phyloP scores from a whole-genome alignment of 1,140 invertebrate species.

The Cyclargus thomasi region DNA sequence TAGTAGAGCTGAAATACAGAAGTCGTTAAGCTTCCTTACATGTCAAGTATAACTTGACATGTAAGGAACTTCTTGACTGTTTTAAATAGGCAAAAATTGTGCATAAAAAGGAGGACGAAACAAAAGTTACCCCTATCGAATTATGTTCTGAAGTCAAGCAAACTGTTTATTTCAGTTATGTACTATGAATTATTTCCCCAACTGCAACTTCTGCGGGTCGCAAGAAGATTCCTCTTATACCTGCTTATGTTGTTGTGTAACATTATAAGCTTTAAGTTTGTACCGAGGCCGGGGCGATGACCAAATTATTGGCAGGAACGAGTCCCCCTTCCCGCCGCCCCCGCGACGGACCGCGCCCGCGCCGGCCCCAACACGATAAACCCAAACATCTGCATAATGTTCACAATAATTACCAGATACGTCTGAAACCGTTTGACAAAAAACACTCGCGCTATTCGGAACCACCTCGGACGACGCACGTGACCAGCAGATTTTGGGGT shows the following conservation, averaged over 20 bases:
- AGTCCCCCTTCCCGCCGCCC: too few relatives aligned
- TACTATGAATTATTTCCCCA: too few relatives aligned
- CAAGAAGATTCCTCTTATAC: too few relatives aligned
- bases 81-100: too few relatives aligned
- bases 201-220: too few relatives aligned
- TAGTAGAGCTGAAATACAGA: background rate
- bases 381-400: slow-evolving; percentile 1
- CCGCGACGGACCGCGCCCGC: slow-evolving; percentile 28
- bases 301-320: slow-evolving; percentile 63
- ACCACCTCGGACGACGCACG: background rate
- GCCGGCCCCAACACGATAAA: slow-evolving; percentile 41
- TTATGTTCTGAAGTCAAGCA: too few relatives aligned
- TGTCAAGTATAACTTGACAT: too few relatives aligned
- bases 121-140: too few relatives aligned
- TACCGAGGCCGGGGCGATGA: slow-evolving; percentile 48
- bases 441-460: background rate
- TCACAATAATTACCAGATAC: background rate
- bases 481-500: background rate
- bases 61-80: too few relatives aligned
- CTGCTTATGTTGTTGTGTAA: background rate
- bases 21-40: background rate
- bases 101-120: too few relatives aligned
- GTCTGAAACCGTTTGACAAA: background rate
- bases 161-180: too few relatives aligned
- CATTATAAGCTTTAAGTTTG: slow-evolving; percentile 22